Percentiles rank a stretch among this genome's conserved stretches.
Conservation (phyloP, 1,140 invertebrate genomes). For the Danaus plexippus region DNA sequence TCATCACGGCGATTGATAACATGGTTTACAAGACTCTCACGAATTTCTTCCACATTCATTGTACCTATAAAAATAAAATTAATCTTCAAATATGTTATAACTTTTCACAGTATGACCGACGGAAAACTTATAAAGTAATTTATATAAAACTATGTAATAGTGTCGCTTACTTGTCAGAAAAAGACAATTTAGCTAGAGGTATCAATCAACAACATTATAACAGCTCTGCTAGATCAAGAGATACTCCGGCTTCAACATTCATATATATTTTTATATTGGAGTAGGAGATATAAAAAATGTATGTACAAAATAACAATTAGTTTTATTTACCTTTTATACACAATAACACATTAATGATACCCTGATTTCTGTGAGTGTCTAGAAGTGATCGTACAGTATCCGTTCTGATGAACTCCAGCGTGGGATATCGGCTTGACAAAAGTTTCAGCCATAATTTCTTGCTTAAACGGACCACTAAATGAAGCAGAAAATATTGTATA, state of each 20-base stretch:
- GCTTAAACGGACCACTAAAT: slow-evolving; percentile 57
- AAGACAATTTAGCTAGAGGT: no score
- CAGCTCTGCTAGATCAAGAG: no score
- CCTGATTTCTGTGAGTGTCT: slow-evolving; percentile 79
- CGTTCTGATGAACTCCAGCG: slow-evolving; percentile 75
- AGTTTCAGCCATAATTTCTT: slow-evolving; percentile 65
- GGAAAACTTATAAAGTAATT: no score
- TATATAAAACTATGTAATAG: no score
- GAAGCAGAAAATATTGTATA: not conserved
- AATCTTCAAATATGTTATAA: not conserved
- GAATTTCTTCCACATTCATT: slow-evolving; percentile 63
- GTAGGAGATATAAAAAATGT: no score
- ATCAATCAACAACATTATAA: no score
- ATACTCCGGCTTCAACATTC: no score
- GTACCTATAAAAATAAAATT: slow-evolving; percentile 33
- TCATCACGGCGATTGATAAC: slow-evolving; percentile 73
- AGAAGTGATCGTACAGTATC: slow-evolving; percentile 77
- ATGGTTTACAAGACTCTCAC: slow-evolving; percentile 62
- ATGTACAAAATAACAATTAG: not conserved
- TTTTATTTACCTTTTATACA: slow-evolving; percentile 71
- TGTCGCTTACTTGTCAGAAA: no score
- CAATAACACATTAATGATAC: slow-evolving; percentile 78
- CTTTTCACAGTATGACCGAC: no score
- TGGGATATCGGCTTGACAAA: slow-evolving; percentile 72
- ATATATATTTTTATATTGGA: no score